A percentile compares a stretch with the other conserved stretches of the same genome.
These are phyloP conservation scores for Drosophila kikkawai DNA, from an alignment of 1,140 invertebrate genomes.

Conservation along the genomic window DNA sequence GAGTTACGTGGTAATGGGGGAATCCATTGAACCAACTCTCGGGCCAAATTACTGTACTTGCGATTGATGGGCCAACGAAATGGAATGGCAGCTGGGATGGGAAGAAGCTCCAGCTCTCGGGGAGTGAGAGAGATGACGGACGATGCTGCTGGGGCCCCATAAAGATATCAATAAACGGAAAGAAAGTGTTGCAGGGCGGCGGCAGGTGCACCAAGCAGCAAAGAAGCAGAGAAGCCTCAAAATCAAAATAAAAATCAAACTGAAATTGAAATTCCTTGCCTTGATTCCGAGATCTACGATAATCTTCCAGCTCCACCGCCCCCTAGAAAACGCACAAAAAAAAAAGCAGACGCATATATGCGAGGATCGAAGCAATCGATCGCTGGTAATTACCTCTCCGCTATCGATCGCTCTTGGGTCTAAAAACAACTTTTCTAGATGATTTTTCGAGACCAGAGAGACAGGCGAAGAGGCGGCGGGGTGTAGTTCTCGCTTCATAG, in stretches of 20 bases:
- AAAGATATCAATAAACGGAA: slow-evolving; percentile 49
- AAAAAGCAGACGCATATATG: slow-evolving; percentile 15
- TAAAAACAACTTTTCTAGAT: slow-evolving; percentile 73
- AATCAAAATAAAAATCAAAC: neutral
- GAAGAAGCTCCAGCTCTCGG: neutral
- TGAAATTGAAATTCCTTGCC: slow-evolving; percentile 52
- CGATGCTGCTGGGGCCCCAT: neutral
- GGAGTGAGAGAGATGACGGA: slow-evolving; percentile 3
- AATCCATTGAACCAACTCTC: slow-evolving; percentile 40
- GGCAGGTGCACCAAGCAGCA: slow-evolving; percentile 27
- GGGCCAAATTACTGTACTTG: slow-evolving; percentile 76
- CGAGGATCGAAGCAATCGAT: slow-evolving; percentile 43
- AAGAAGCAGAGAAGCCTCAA: neutral
- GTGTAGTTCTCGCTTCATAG: slow-evolving; percentile 73
- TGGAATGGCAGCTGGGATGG: slow-evolving; percentile 30
- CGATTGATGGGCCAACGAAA: slow-evolving; percentile 52
- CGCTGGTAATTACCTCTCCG: slow-evolving; percentile 52
- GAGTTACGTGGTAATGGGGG: slow-evolving; percentile 80
- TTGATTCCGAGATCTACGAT: slow-evolving; percentile 22
- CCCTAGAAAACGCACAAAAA: slow-evolving; percentile 16
- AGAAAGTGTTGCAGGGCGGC: slow-evolving; percentile 57
- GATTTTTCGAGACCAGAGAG: slow-evolving; percentile 45
- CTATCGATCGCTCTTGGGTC: slow-evolving; percentile 49
- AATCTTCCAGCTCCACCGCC: slow-evolving; percentile 27
- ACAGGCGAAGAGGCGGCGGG: neutral